Percentiles rank a stretch among this genome's conserved stretches.
These are phyloP conservation scores for Subacronicta megacephala DNA, from an alignment of 2,888 invertebrate genomes.

Conservation along the genomic window DNA sequence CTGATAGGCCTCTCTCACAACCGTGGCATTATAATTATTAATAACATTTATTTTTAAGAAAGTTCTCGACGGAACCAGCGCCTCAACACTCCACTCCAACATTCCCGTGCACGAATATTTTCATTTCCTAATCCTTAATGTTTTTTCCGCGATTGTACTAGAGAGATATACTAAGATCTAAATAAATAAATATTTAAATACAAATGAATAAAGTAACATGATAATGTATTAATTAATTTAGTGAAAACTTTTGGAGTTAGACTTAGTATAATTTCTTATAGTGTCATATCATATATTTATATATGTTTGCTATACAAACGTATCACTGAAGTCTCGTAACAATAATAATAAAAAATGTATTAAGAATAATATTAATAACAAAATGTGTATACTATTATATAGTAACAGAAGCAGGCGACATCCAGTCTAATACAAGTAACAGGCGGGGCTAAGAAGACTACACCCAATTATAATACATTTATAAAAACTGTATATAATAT, in stretches of 20 bases:
- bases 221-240: constrained; percentile 54
- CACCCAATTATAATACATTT: constrained; percentile 20
- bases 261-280: constrained; percentile 68
- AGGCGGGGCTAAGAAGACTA: constrained; percentile 33
- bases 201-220: constrained; percentile 59
- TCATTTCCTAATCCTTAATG: constrained; percentile 46
- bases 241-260: constrained; percentile 61
- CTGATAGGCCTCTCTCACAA: constrained; percentile 88
- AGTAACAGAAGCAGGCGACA: constrained; percentile 65
- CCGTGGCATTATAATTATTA: constrained; percentile 74
- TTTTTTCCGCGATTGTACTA: constrained; percentile 67
- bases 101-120: constrained; percentile 60
- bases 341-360: constrained; percentile 63
- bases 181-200: constrained; percentile 58
- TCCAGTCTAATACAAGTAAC: constrained; percentile 57
- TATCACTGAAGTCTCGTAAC: constrained; percentile 63
- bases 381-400: constrained; percentile 63
- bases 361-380: constrained; percentile 72
- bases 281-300: constrained; percentile 61
- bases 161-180: constrained; percentile 60
- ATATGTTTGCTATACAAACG: constrained; percentile 61
- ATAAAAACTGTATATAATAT: constrained; percentile 12
- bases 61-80: constrained; percentile 57
- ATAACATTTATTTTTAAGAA: constrained; percentile 57
- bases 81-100: constrained; percentile 47